Evolutionary conservation across 23 tunicate genomes (phyloP).

Genomic region (Halocynthia aurantium): DNA sequence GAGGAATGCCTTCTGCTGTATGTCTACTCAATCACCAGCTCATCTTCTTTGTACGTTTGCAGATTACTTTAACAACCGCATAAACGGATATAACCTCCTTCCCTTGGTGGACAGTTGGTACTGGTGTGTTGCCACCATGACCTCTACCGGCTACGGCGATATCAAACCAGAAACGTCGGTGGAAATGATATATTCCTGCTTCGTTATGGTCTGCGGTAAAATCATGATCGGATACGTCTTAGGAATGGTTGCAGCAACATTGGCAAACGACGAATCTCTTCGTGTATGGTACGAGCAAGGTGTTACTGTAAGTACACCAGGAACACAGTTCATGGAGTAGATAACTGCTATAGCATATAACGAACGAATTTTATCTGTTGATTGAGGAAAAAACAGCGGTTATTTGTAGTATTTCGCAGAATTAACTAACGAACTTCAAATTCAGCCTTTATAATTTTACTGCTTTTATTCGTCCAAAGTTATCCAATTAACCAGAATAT

Average conservation of each 20-base stretch:
- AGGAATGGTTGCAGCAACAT: constrained; percentile 89
- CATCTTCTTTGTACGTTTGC: background rate
- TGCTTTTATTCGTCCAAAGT: too few relatives aligned
- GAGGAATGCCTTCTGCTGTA: too few relatives aligned
- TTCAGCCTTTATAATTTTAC: too few relatives aligned
- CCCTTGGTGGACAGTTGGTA: constrained; percentile 82
- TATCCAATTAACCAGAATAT: too few relatives aligned
- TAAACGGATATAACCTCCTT: constrained; percentile 23
- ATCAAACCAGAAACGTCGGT: constrained; percentile 50
- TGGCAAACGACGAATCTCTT: constrained; percentile 79
- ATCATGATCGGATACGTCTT: constrained; percentile 76
- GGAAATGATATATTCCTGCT: constrained; percentile 65
- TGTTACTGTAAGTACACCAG: constrained; percentile 43
- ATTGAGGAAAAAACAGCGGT: too few relatives aligned
- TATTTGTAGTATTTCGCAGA: too few relatives aligned
- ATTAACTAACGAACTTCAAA: too few relatives aligned
- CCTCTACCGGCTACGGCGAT: constrained; percentile 95
- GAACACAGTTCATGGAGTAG: too few relatives aligned
- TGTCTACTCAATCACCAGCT: too few relatives aligned
- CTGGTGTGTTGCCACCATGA: constrained; percentile 86
- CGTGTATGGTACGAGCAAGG: constrained; percentile 81
- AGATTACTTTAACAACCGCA: constrained; percentile 40
- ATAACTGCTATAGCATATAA: too few relatives aligned
- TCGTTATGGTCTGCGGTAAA: constrained; percentile 76
- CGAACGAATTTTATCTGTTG: too few relatives aligned